Conservation (phyloP, 2,113 vertebrate species). For the Edolisoma coerulescens region DNA sequence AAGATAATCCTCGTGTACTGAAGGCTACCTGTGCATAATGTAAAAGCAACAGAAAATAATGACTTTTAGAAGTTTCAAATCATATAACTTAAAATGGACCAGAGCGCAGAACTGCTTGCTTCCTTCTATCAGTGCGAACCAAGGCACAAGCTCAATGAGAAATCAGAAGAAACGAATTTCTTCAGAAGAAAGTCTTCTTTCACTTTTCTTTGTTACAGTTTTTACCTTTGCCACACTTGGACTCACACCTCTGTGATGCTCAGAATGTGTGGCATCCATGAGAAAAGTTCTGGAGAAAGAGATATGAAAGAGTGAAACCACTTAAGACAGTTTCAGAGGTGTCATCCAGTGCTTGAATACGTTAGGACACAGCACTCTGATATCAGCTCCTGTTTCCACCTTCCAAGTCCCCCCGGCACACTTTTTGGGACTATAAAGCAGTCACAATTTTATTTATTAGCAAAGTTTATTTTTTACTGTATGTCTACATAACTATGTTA, state of each 20-base stretch:
- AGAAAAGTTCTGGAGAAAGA: neutral
- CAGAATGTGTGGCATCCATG: neutral
- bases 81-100: neutral
- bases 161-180: neutral
- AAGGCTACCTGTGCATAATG: neutral
- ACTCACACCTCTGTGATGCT: neutral
- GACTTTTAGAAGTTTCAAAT: neutral
- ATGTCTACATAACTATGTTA: neutral
- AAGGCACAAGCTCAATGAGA: neutral
- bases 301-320: neutral
- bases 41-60: neutral
- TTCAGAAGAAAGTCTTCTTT: neutral
- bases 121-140: neutral
- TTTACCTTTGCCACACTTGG: neutral
- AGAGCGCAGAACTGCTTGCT: neutral
- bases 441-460: neutral
- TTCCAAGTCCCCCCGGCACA: neutral
- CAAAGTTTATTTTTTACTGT: neutral
- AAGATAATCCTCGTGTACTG: neutral
- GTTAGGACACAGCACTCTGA: neutral
- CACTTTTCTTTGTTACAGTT: neutral
- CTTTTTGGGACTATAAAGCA: neutral
- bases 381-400: neutral
- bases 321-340: neutral
- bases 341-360: neutral